These are phyloP conservation scores for Congeria kusceri DNA, from an alignment of 2,888 invertebrate genomes.

Conservation along the genomic window DNA sequence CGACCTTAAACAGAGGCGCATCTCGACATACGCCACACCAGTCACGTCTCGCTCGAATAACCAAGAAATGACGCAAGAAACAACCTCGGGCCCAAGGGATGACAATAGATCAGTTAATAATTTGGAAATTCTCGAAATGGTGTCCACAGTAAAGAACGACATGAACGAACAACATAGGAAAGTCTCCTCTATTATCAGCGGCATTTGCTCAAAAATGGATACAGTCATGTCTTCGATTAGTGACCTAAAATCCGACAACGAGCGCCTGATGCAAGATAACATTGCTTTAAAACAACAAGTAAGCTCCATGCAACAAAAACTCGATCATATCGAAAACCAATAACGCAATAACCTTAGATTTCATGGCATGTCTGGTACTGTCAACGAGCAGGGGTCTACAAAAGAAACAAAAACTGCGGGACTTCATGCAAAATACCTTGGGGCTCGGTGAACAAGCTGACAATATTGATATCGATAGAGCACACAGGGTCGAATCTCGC, in stretches of 20 bases:
- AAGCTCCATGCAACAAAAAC: background rate
- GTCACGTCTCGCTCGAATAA: too few relatives aligned
- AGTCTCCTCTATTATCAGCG: background rate
- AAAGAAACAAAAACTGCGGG: constrained; percentile 14
- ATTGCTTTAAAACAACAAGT: background rate
- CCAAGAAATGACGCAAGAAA: too few relatives aligned
- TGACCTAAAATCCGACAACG: constrained; percentile 11
- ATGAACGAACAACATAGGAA: background rate
- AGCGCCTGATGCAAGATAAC: background rate
- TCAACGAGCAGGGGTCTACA: constrained; percentile 7
- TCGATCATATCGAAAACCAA: too few relatives aligned
- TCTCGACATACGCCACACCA: too few relatives aligned
- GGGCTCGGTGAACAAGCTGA: constrained; percentile 1
- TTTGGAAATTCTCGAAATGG: background rate
- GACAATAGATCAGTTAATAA: too few relatives aligned
- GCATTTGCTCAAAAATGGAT: constrained; percentile 10
- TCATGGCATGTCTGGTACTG: background rate
- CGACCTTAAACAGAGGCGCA: too few relatives aligned
- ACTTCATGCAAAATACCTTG: constrained; percentile 5
- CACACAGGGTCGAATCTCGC: constrained; percentile 17
- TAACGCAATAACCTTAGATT: background rate
- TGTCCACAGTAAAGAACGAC: background rate
- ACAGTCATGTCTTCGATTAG: background rate
- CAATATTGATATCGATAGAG: constrained; percentile 15
- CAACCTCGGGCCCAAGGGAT: too few relatives aligned